phyloP scores from a whole-genome alignment of 2,113 vertebrate genomes.

The Nanger granti region DNA sequence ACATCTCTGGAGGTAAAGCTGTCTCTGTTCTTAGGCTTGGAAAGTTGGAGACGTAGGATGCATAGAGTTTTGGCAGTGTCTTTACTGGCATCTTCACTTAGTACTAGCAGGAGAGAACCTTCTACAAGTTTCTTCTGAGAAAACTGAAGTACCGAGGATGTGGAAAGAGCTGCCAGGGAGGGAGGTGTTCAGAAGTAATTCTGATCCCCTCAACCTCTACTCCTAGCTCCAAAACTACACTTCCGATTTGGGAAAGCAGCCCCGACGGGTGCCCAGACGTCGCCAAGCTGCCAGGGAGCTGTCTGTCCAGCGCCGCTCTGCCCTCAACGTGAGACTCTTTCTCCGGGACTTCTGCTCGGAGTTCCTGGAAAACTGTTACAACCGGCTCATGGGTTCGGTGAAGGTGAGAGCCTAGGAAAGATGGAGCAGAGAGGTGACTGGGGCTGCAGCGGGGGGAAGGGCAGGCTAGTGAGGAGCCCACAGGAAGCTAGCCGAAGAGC shows the following conservation, averaged over 20 bases:
- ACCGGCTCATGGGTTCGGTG: conserved; percentile 93
- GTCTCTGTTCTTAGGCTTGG: neutral
- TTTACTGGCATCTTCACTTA: neutral
- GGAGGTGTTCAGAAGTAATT: neutral
- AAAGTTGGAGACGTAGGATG: neutral
- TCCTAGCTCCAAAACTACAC: conserved; percentile 89
- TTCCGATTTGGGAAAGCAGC: conserved; percentile 89
- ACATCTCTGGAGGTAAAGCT: neutral
- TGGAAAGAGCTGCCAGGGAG: neutral
- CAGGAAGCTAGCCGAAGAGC: neutral
- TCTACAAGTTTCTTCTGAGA: neutral
- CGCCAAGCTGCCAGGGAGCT: conserved; percentile 82
- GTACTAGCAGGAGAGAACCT: neutral
- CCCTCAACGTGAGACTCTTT: conserved; percentile 92
- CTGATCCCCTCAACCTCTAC: neutral
- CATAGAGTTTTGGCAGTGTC: neutral
- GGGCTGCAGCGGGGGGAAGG: neutral
- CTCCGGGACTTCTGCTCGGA: conserved; percentile 91
- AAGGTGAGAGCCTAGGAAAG: conserved; percentile 81
- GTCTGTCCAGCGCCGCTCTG: conserved; percentile 80
- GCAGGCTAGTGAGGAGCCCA: neutral
- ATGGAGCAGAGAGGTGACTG: neutral
- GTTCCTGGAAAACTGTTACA: conserved; percentile 95
- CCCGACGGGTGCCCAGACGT: conserved; percentile 83
- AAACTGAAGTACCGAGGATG: neutral